Conservation (phyloP, 2,888 invertebrate genomes). For the Scaptomyza reducta region DNA sequence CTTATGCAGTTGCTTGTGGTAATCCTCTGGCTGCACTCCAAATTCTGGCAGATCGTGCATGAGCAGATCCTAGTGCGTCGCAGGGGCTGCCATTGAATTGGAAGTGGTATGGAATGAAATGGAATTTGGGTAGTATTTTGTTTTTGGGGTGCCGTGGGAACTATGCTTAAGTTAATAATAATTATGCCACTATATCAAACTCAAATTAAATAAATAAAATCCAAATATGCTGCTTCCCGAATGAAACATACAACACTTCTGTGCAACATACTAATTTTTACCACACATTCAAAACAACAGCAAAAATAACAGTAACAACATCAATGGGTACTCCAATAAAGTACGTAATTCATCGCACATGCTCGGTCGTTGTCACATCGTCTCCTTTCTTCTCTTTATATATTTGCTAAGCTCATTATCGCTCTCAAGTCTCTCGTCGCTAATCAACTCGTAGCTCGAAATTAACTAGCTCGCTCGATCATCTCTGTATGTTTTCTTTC, state of each 20-base stretch:
- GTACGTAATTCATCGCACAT: conserved; percentile 32
- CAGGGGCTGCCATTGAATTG: conserved; percentile 67
- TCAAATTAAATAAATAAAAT: conserved; percentile 62
- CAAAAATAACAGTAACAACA: conserved; percentile 31
- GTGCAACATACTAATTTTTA: conserved; percentile 7
- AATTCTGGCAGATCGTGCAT: conserved; percentile 80
- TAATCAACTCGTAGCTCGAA: conserved; percentile 27
- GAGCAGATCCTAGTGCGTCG: conserved; percentile 71
- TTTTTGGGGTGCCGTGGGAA: conserved; percentile 56
- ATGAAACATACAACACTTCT: conserved; percentile 5
- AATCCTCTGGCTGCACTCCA: conserved; percentile 81
- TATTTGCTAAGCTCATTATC: conserved; percentile 39
- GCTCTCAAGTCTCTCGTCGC: conserved; percentile 37
- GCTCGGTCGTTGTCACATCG: conserved; percentile 56
- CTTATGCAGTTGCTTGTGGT: conserved; percentile 81
- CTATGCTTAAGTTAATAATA: conserved; percentile 59
- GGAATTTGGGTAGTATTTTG: conserved; percentile 17
- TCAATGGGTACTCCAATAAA: conserved; percentile 28
- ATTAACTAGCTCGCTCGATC: conserved; percentile 41
- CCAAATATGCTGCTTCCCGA: conserved; percentile 55
- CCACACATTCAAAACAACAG: conserved; percentile 8
- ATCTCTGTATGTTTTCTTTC: conserved; percentile 49
- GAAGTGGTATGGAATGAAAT: neutral
- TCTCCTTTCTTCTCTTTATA: conserved; percentile 38
- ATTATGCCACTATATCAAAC: conserved; percentile 56